phyloP scores from a whole-genome alignment of 2,888 invertebrate genomes.

The Deilephila elpenor region DNA sequence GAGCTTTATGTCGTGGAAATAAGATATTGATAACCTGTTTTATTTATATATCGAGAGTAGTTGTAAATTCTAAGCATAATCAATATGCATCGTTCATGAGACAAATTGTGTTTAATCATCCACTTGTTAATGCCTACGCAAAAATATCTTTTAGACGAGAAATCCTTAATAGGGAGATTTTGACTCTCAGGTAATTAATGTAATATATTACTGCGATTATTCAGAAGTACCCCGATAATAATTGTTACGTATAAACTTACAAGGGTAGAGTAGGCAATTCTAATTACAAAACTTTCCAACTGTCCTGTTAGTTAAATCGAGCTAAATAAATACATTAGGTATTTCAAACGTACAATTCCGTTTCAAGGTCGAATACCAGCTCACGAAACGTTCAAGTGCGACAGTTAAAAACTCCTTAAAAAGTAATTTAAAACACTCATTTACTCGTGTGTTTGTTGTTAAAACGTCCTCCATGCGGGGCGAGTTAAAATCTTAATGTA shows the following conservation, averaged over 20 bases:
- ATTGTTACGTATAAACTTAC: too few relatives aligned
- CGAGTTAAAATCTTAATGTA: not conserved
- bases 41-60: too few relatives aligned
- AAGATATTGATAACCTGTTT: too few relatives aligned
- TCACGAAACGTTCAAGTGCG: slow-evolving; percentile 3
- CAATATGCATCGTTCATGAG: too few relatives aligned
- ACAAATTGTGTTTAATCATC: too few relatives aligned
- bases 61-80: too few relatives aligned
- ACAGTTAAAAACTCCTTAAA: slow-evolving; percentile 25
- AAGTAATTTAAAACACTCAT: slow-evolving; percentile 29
- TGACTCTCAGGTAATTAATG: too few relatives aligned
- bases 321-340: not conserved
- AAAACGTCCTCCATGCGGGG: slow-evolving; percentile 26
- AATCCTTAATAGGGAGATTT: too few relatives aligned
- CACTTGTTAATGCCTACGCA: too few relatives aligned
- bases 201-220: not conserved
- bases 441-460: slow-evolving; percentile 32
- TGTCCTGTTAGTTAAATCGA: not conserved
- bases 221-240: too few relatives aligned
- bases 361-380: not conserved
- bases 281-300: not conserved
- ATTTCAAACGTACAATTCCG: not conserved
- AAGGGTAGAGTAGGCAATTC: not conserved
- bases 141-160: too few relatives aligned
- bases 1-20: too few relatives aligned